phyloP scores from a whole-genome alignment of 2,113 vertebrate genomes.

The Motacilla tschutschensis region DNA sequence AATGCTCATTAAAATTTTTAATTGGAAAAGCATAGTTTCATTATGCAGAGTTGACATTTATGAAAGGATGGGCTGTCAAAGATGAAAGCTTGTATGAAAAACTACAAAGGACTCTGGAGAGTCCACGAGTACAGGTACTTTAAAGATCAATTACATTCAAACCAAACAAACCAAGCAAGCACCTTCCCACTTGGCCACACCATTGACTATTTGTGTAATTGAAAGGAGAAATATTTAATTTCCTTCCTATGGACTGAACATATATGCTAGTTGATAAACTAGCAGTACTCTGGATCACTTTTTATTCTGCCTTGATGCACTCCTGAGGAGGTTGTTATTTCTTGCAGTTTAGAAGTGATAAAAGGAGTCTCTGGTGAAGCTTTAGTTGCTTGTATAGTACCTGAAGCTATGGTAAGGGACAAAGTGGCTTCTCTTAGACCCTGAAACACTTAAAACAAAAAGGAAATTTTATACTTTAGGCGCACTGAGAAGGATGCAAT shows the following conservation, averaged over 20 bases:
- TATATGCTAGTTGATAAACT: neutral
- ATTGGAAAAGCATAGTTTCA: neutral
- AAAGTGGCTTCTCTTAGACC: neutral
- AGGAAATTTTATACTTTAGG: neutral
- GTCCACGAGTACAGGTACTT: neutral
- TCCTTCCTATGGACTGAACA: neutral
- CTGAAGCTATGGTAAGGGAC: neutral
- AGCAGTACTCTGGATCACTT: neutral
- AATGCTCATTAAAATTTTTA: neutral
- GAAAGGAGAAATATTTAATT: neutral
- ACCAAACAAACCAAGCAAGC: neutral
- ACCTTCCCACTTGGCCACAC: too few species aligned
- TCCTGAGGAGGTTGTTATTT: neutral
- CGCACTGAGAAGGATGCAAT: neutral
- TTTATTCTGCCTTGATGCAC: neutral
- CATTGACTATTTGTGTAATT: neutral
- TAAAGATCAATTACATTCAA: neutral
- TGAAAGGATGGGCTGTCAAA: neutral
- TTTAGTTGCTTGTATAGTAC: neutral
- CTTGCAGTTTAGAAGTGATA: neutral
- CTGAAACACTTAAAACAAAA: neutral
- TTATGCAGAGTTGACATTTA: neutral
- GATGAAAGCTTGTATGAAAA: neutral
- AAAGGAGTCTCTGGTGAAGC: neutral
- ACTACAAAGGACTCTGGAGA: neutral